These are phyloP conservation scores for Puntigrus tetrazona DNA, from an alignment of 2,113 vertebrate species.

Conservation along the genomic window DNA sequence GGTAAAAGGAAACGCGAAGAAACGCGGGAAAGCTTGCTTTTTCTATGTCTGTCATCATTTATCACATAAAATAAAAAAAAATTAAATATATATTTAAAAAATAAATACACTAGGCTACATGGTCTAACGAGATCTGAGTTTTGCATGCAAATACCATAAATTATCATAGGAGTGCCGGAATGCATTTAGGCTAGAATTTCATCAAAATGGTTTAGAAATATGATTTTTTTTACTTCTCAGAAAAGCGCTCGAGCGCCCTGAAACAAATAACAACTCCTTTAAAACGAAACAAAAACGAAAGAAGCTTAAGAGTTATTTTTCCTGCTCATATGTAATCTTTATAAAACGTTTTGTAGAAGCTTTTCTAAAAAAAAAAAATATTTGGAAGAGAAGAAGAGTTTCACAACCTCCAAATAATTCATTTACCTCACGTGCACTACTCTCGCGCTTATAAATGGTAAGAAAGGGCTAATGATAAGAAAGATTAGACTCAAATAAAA, in stretches of 20 bases:
- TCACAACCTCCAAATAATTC: background rate
- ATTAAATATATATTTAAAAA: too few species aligned
- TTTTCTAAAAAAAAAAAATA: background rate
- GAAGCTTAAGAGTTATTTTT: background rate
- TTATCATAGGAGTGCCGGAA: background rate
- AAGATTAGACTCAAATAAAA: background rate
- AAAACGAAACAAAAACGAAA: background rate
- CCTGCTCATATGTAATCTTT: background rate
- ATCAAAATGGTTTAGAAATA: background rate
- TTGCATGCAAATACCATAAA: background rate
- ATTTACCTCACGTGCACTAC: background rate
- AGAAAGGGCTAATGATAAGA: background rate
- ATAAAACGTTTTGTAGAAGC: background rate
- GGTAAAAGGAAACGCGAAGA: background rate
- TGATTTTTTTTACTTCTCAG: background rate
- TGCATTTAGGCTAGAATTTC: background rate
- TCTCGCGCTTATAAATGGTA: background rate
- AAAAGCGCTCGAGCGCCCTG: background rate
- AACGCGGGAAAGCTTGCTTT: background rate
- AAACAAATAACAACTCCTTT: background rate
- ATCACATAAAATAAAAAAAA: background rate
- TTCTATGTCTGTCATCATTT: background rate
- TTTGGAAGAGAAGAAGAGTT: background rate
- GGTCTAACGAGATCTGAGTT: too few species aligned
- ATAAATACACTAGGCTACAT: too few species aligned